A percentile compares a stretch with the other conserved stretches of the same genome.
Evolutionary conservation across 2,797 vertebrate genomes (phyloP).

Genomic region (Prionace glauca): DNA sequence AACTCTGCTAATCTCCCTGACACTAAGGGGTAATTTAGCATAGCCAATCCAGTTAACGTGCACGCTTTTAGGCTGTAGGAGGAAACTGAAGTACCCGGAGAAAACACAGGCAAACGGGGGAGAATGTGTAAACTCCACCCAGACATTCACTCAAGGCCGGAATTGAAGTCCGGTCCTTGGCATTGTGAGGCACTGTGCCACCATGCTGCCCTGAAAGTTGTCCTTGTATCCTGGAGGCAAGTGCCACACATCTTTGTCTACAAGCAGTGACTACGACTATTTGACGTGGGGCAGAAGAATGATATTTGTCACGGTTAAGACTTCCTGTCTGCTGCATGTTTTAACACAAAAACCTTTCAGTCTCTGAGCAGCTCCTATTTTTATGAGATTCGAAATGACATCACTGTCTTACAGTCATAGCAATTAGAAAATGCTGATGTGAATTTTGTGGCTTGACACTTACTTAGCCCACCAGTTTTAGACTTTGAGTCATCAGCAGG

Average conservation of each 20-base stretch:
- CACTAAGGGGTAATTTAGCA: too few species aligned
- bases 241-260: not conserved
- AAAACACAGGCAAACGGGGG: too few species aligned
- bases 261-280: not conserved
- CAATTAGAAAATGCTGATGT: not conserved
- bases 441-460: not conserved
- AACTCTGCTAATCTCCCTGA: too few species aligned
- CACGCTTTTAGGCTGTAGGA: too few species aligned
- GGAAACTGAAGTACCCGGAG: too few species aligned
- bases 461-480: not conserved
- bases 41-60: not conserved
- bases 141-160: too few species aligned
- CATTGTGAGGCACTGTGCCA: too few species aligned
- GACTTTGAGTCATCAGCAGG: not conserved
- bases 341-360: not conserved
- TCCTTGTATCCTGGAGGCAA: not conserved
- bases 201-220: too few species aligned
- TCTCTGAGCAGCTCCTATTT: not conserved
- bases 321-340: not conserved
- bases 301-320: not conserved
- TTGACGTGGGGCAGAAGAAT: not conserved
- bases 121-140: too few species aligned
- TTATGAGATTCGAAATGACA: not conserved
- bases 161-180: too few species aligned
- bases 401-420: not conserved